Evolutionary conservation across 2,113 vertebrate genomes (phyloP).

Genomic region (Regulus satrapa): DNA sequence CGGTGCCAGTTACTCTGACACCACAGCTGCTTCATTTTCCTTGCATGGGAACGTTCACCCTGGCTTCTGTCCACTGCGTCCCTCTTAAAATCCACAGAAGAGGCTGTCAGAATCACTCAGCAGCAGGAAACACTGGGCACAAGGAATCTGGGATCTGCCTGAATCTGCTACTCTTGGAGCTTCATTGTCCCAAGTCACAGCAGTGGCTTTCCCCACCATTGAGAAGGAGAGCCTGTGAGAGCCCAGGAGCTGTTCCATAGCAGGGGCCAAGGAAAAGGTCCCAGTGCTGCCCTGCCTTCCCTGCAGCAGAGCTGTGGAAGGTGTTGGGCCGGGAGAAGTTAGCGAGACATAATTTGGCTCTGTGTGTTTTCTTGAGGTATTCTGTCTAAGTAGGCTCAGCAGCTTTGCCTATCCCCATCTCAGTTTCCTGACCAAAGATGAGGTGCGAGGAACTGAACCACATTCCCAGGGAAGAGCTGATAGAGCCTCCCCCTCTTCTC

Average conservation of each 20-base stretch:
- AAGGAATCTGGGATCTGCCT: background rate
- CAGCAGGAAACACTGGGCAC: background rate
- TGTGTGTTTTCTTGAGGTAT: background rate
- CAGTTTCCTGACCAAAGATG: slow-evolving; percentile 56
- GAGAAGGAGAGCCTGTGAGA: fast-evolving
- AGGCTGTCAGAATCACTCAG: background rate
- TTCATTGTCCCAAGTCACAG: background rate
- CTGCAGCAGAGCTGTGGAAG: background rate
- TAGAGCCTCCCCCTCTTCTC: slow-evolving; percentile 10
- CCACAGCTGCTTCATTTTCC: background rate
- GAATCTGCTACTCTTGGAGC: background rate
- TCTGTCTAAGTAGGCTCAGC: slow-evolving; percentile 37
- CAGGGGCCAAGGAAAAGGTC: background rate
- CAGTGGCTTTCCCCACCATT: background rate
- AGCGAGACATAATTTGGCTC: slow-evolving; percentile 3
- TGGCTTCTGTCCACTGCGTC: background rate
- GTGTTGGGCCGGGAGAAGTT: background rate
- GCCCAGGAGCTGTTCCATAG: background rate
- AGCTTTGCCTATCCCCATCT: slow-evolving; percentile 47
- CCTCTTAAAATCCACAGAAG: background rate
- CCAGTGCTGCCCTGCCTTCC: background rate
- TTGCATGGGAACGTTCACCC: background rate
- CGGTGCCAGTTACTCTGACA: background rate
- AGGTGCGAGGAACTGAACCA: slow-evolving; percentile 30
- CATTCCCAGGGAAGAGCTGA: slow-evolving; percentile 51